Evolutionary conservation across 2,113 vertebrate genomes (phyloP).

Genomic region (Xiphophorus maculatus): DNA sequence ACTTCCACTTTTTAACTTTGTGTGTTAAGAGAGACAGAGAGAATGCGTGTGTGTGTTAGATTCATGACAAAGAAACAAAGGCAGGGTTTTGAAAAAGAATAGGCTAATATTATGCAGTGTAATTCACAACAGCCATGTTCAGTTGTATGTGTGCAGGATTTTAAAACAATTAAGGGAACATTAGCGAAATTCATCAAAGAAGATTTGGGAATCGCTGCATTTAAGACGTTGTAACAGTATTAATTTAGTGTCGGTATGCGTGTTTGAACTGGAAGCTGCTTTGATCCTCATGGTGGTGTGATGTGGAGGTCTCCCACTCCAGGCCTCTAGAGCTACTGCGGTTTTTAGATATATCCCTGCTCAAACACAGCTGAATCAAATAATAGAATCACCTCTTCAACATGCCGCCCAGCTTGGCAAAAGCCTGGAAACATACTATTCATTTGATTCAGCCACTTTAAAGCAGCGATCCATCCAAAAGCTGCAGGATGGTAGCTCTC

Average conservation of each 20-base stretch:
- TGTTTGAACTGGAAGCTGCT: no score
- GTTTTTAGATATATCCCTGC: no score
- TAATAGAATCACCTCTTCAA: no score
- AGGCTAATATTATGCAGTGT: background rate
- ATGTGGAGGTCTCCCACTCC: no score
- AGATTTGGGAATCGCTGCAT: background rate
- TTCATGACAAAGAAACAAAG: slow-evolving; percentile 49
- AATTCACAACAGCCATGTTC: slow-evolving; percentile 17
- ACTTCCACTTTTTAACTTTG: slow-evolving; percentile 45
- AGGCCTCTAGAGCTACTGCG: no score
- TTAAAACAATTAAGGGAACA: background rate
- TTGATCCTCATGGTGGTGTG: background rate
- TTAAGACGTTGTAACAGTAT: background rate
- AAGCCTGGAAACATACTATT: no score
- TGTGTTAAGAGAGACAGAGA: slow-evolving; percentile 1
- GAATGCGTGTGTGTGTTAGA: slow-evolving; percentile 10
- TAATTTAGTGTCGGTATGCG: background rate
- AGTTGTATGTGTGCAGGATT: background rate
- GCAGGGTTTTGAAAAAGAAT: slow-evolving; percentile 25
- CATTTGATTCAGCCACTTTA: no score
- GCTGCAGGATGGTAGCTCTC: background rate
- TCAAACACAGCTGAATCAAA: no score
- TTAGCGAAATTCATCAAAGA: background rate
- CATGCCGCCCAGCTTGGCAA: no score
- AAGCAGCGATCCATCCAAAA: background rate